A percentile compares a stretch with the other conserved stretches of the same genome.
Conservation (phyloP, 2,888 invertebrate genomes). For the Prosapia bicincta region DNA sequence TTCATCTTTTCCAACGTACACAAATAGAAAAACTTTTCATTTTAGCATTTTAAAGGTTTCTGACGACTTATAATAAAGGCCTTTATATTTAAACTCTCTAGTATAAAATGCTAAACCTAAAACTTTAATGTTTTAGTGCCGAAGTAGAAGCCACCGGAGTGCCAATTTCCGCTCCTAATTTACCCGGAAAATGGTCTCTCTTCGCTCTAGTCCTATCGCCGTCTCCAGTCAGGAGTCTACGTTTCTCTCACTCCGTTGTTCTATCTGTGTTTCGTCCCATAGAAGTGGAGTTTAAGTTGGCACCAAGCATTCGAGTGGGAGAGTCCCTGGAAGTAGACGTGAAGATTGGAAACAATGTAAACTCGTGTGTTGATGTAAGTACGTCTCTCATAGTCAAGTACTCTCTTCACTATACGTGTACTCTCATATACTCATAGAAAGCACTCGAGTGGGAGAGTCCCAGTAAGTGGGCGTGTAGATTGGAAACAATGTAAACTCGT, state of each 20-base stretch:
- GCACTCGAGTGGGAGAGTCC: too few species aligned
- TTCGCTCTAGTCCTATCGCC: slow-evolving; percentile 58
- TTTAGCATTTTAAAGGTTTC: too few species aligned
- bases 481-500: too few species aligned
- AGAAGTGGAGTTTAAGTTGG: slow-evolving; percentile 59
- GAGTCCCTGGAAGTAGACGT: slow-evolving; percentile 66
- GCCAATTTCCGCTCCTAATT: slow-evolving; percentile 57
- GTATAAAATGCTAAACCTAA: too few species aligned
- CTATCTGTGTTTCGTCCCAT: slow-evolving; percentile 60
- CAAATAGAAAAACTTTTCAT: too few species aligned
- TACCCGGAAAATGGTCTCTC: slow-evolving; percentile 62
- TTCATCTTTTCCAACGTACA: too few species aligned
- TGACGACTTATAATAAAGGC: too few species aligned
- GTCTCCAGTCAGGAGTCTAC: slow-evolving; percentile 42
- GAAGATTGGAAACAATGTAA: slow-evolving; percentile 63
- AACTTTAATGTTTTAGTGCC: slow-evolving; percentile 48
- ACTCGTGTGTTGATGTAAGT: slow-evolving; percentile 68
- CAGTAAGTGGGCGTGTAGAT: too few species aligned
- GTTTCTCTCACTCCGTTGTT: slow-evolving; percentile 57
- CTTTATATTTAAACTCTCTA: too few species aligned
- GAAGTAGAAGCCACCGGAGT: slow-evolving; percentile 58
- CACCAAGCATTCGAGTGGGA: slow-evolving; percentile 57
- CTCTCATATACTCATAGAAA: too few species aligned
- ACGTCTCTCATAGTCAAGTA: too few species aligned
- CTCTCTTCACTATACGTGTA: too few species aligned